Conservation (phyloP, 2,113 vertebrate species). For the Gulo gulo region DNA sequence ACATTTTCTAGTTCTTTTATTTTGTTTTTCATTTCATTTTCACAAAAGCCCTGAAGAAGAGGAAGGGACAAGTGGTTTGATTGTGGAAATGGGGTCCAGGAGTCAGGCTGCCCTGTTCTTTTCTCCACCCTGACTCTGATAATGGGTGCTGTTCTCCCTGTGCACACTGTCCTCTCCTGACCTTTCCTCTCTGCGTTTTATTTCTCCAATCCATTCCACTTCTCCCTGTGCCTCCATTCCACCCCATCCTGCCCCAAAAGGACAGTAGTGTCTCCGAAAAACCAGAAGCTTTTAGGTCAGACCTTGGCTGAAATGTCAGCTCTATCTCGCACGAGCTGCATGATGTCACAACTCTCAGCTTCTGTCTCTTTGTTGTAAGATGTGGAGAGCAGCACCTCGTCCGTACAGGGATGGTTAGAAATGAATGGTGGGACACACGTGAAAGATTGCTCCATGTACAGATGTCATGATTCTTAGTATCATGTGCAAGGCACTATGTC, state of each 20-base stretch:
- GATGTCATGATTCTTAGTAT: neutral
- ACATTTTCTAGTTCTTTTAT: neutral
- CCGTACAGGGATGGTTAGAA: neutral
- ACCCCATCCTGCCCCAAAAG: neutral
- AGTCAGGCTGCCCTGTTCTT: neutral
- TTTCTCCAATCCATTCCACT: neutral
- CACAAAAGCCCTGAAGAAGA: neutral
- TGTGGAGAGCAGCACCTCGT: neutral
- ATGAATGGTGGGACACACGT: neutral
- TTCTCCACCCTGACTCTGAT: neutral
- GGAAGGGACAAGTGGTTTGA: neutral
- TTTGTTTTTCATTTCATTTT: neutral
- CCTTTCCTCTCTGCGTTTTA: neutral
- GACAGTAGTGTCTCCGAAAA: neutral
- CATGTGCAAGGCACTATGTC: neutral
- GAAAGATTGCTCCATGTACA: neutral
- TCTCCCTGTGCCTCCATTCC: neutral
- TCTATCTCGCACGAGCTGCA: neutral
- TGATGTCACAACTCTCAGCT: neutral
- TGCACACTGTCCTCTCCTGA: rapidly evolving
- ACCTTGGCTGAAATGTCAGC: neutral
- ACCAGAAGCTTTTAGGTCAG: neutral
- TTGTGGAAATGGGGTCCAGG: neutral
- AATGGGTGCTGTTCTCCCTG: rapidly evolving
- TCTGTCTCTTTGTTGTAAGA: neutral